These are phyloP conservation scores for Ceratina calcarata DNA, from an alignment of 1,140 invertebrate species.

Conservation along the genomic window DNA sequence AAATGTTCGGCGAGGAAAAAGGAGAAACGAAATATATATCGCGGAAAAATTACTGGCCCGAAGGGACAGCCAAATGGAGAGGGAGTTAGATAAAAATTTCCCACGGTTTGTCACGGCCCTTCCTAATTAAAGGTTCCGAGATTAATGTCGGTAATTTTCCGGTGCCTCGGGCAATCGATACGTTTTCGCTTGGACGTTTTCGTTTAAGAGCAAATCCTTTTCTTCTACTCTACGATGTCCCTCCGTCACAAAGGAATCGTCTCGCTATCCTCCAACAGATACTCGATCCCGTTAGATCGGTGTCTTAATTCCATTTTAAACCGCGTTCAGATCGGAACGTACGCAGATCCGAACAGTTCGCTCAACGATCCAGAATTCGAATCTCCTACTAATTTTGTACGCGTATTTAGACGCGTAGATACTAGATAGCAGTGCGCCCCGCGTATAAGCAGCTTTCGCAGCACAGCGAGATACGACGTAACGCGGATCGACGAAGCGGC, in stretches of 20 bases:
- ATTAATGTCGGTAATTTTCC: conserved; percentile 63
- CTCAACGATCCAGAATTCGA: no score
- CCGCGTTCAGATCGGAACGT: no score
- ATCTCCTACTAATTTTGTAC: no score
- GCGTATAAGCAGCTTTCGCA: no score
- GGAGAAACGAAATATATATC: conserved; percentile 53
- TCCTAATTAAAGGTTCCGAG: conserved; percentile 61
- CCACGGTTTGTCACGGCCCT: conserved; percentile 63
- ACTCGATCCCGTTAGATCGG: no score
- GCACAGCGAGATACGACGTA: conserved; percentile 38
- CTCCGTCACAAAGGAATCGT: neutral
- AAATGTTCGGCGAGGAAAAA: conserved; percentile 4
- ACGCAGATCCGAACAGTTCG: no score
- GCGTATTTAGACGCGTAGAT: no score
- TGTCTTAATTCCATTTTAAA: no score
- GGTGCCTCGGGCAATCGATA: conserved; percentile 39
- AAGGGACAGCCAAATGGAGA: conserved; percentile 24
- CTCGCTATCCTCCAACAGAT: no score
- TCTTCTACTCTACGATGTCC: neutral
- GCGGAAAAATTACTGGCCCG: conserved; percentile 60
- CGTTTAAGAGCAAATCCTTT: conserved; percentile 28
- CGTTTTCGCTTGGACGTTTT: conserved; percentile 29
- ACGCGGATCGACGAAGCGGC: conserved; percentile 50
- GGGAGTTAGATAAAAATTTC: conserved; percentile 67
- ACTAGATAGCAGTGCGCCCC: no score